phyloP scores from a whole-genome alignment of 2,888 invertebrate species.

The Polylopha cassiicola region DNA sequence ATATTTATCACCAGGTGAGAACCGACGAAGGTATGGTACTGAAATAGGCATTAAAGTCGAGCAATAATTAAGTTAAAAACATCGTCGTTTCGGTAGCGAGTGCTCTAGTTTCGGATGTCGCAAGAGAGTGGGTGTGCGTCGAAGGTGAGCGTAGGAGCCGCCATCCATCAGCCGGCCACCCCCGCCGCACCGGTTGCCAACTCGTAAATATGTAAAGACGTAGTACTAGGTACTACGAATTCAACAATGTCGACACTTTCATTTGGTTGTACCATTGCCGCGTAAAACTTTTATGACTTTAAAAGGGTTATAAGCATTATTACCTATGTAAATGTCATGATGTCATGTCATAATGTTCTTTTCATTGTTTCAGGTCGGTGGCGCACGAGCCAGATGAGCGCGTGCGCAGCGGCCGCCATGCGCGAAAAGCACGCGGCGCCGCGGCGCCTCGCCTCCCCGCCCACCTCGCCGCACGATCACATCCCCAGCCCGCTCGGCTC shows the following conservation, averaged over 20 bases:
- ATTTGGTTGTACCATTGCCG: too few relatives aligned
- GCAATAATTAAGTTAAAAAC: slow-evolving; percentile 55
- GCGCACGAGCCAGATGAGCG: slow-evolving; percentile 82
- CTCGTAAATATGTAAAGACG: slow-evolving; percentile 14
- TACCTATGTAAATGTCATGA: too few relatives aligned
- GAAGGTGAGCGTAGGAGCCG: slow-evolving; percentile 61
- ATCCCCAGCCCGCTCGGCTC: slow-evolving; percentile 74
- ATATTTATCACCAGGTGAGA: slow-evolving; percentile 15
- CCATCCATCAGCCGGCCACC: slow-evolving; percentile 57
- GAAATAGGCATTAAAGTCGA: slow-evolving; percentile 41
- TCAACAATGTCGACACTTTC: too few relatives aligned
- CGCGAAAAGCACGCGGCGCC: slow-evolving; percentile 96
- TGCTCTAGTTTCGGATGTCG: slow-evolving; percentile 67
- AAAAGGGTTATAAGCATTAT: too few relatives aligned
- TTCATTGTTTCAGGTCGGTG: slow-evolving; percentile 68
- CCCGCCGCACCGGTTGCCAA: slow-evolving; percentile 39
- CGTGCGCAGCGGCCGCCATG: slow-evolving; percentile 83
- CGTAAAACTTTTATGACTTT: too few relatives aligned
- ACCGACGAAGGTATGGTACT: slow-evolving; percentile 19
- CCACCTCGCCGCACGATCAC: slow-evolving; percentile 61
- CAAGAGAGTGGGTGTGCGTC: slow-evolving; percentile 61
- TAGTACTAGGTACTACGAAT: slow-evolving; percentile 5
- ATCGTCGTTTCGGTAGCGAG: slow-evolving; percentile 48
- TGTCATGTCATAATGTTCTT: too few relatives aligned
- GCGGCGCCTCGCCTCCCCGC: slow-evolving; percentile 85